Evolutionary conservation across 1,140 invertebrate genomes (phyloP).

Genomic region (Aphaenogaster ashmeadi): DNA sequence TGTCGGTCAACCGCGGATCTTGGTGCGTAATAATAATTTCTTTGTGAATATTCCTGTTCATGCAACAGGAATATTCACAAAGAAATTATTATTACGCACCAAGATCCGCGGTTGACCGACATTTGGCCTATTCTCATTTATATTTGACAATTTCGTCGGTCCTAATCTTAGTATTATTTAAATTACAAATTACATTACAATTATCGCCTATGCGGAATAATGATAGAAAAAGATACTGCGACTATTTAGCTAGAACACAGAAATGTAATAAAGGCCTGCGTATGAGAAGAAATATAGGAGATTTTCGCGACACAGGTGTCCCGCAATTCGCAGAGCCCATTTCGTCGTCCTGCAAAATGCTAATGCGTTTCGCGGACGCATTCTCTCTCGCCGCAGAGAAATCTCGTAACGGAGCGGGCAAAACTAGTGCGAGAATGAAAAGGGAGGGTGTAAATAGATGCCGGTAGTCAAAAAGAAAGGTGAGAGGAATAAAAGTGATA

Average conservation of each 20-base stretch:
- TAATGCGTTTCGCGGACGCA: constrained; percentile 27
- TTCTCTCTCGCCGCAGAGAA: constrained; percentile 15
- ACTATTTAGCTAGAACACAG: not conserved
- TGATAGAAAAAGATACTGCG: not conserved
- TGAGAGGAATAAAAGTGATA: not conserved
- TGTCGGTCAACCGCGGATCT: too few relatives aligned
- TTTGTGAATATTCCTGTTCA: too few relatives aligned
- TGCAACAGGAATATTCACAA: too few relatives aligned
- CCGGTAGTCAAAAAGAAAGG: not conserved
- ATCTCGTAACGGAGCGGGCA: constrained; percentile 27
- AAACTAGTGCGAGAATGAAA: constrained; percentile 31
- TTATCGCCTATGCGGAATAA: not conserved
- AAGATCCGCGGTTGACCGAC: too few relatives aligned
- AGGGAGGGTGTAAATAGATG: constrained; percentile 35
- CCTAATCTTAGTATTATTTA: too few relatives aligned
- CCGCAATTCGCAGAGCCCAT: constrained; percentile 10
- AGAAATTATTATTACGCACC: too few relatives aligned
- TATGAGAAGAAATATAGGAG: not conserved
- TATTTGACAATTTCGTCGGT: too few relatives aligned
- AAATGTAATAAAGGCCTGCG: not conserved
- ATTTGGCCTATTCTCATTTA: too few relatives aligned
- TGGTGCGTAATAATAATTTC: too few relatives aligned
- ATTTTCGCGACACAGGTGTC: constrained; percentile 6
- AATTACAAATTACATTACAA: not conserved
- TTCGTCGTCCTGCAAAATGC: constrained; percentile 14